These are phyloP conservation scores for Centropristis striata DNA, from an alignment of 2,113 vertebrate genomes.

Conservation along the genomic window DNA sequence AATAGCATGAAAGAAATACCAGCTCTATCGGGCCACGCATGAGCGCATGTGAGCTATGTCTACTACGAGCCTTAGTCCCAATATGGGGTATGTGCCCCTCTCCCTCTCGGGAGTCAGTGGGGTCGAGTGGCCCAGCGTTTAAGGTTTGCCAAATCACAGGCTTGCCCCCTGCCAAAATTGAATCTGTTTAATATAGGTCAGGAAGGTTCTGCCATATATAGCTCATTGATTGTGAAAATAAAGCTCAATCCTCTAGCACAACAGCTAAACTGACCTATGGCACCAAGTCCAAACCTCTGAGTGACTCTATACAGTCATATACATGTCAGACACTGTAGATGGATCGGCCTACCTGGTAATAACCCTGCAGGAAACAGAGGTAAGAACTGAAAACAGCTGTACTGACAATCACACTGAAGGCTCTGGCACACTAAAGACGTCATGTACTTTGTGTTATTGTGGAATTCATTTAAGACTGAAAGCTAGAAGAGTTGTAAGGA, in stretches of 20 bases:
- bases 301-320: slow-evolving; percentile 33
- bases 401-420: slow-evolving; percentile 8
- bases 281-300: slow-evolving; percentile 22
- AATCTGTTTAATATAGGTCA: slow-evolving; percentile 70
- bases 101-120: slow-evolving; percentile 73
- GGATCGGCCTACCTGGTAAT: slow-evolving; percentile 2
- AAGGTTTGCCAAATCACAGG: slow-evolving; percentile 75
- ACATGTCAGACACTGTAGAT: slow-evolving; percentile 6
- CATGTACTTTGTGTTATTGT: not conserved
- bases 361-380: slow-evolving; percentile 19
- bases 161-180: slow-evolving; percentile 60
- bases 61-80: slow-evolving; percentile 78
- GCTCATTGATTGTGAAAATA: slow-evolving; percentile 53
- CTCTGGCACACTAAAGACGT: not conserved
- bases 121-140: slow-evolving; percentile 74
- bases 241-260: slow-evolving; percentile 36
- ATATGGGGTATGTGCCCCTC: slow-evolving; percentile 71
- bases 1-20: slow-evolving; percentile 85
- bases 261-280: slow-evolving; percentile 36
- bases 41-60: slow-evolving; percentile 87
- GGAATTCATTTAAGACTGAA: not conserved
- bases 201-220: slow-evolving; percentile 50
- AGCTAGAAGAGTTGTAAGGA: not conserved
- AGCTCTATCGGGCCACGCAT: slow-evolving; percentile 86
- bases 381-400: not conserved